A percentile compares a stretch with the other conserved stretches of the same genome.
phyloP scores from a whole-genome alignment of 2,113 vertebrate genomes.

The Nannospalax galili region DNA sequence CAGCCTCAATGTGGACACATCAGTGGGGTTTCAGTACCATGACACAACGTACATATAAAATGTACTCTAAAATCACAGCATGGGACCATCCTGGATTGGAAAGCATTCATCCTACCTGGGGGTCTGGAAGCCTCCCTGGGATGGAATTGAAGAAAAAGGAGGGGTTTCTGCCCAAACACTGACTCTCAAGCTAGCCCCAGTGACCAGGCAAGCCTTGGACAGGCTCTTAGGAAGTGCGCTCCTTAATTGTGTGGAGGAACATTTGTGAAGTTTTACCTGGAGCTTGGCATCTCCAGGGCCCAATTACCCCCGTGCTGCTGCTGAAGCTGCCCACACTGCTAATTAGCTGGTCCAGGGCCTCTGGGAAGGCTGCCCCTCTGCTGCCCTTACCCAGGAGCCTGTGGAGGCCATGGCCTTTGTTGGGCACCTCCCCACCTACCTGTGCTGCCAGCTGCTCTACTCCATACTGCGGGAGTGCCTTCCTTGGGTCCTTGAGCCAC shows the following conservation, averaged over 20 bases:
- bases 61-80: neutral
- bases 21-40: neutral
- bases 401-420: neutral
- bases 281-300: slow-evolving; percentile 19
- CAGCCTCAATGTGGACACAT: fast-evolving
- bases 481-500: too few relatives aligned
- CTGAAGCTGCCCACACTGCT: neutral
- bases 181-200: neutral
- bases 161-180: neutral
- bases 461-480: fast-evolving
- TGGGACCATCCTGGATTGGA: neutral
- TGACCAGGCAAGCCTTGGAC: neutral
- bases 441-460: neutral
- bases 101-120: neutral
- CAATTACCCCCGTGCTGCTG: slow-evolving; percentile 45
- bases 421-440: fast-evolving
- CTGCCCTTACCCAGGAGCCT: neutral
- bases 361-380: neutral
- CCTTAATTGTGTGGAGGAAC: too few relatives aligned
- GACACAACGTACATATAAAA: neutral
- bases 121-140: neutral
- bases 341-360: slow-evolving; percentile 5
- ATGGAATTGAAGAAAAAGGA: neutral
- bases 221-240: neutral
- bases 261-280: neutral